These are phyloP conservation scores for Drosophila melanogaster DNA, from an alignment of 1,140 invertebrate genomes.

Conservation along the genomic window DNA sequence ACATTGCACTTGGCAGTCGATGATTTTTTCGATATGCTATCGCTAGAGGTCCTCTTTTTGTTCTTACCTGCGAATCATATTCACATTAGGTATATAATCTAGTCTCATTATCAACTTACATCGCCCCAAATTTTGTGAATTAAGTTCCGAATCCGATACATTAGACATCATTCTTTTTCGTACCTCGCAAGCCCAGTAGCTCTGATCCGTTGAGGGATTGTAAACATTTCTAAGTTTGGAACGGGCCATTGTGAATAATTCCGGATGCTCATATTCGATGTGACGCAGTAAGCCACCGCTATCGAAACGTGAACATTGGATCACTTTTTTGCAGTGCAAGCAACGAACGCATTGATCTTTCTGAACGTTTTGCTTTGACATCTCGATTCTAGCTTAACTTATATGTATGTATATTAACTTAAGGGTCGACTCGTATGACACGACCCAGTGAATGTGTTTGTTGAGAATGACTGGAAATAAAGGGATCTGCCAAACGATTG, in stretches of 20 bases:
- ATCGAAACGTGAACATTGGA: slow-evolving; percentile 66
- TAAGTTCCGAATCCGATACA: too few species aligned
- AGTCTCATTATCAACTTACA: too few species aligned
- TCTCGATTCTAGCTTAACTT: slow-evolving; percentile 2
- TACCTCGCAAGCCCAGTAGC: too few species aligned
- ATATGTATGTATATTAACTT: background rate
- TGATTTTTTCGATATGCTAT: too few species aligned
- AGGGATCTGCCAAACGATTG: background rate
- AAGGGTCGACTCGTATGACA: background rate
- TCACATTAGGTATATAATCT: too few species aligned
- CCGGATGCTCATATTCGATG: slow-evolving; percentile 66
- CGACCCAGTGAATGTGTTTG: background rate
- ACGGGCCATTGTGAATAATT: slow-evolving; percentile 32
- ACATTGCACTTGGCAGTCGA: too few species aligned
- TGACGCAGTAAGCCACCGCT: slow-evolving; percentile 52
- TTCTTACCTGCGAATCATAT: slow-evolving; percentile 17
- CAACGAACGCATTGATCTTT: slow-evolving; percentile 51
- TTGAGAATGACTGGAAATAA: background rate
- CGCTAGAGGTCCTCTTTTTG: slow-evolving; percentile 1
- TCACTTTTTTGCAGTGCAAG: slow-evolving; percentile 65
- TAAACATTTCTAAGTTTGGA: slow-evolving; percentile 22
- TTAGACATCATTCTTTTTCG: too few species aligned
- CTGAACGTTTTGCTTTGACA: slow-evolving; percentile 9
- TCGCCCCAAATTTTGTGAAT: too few species aligned
- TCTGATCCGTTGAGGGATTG: too few species aligned